A percentile compares a stretch with the other conserved stretches of the same genome.
Conservation (phyloP, 2,113 vertebrate species). For the Hiodon alosoides region DNA sequence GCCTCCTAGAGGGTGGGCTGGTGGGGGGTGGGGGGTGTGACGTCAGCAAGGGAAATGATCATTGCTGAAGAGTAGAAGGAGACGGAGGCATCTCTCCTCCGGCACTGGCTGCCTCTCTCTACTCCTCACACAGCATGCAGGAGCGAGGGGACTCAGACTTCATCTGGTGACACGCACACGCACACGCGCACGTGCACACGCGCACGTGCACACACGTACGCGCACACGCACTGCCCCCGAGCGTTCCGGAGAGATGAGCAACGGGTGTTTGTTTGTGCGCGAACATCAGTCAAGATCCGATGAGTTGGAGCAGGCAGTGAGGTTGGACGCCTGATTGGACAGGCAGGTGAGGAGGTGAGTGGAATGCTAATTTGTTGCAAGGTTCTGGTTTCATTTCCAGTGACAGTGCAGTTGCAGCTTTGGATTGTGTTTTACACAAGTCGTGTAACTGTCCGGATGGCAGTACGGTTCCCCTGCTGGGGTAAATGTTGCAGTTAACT, state of each 20-base stretch:
- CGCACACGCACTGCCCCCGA: constrained; percentile 28
- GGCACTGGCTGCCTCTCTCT: constrained; percentile 20
- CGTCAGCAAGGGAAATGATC: constrained; percentile 50
- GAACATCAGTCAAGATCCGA: constrained; percentile 23
- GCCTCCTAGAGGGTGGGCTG: constrained; percentile 9
- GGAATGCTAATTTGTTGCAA: constrained; percentile 30
- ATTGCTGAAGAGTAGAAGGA: constrained; percentile 44
- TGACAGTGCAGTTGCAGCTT: constrained; percentile 3
- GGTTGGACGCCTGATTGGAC: constrained; percentile 29
- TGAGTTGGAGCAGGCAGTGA: not conserved
- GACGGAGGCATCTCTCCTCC: constrained; percentile 26
- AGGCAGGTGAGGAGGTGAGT: constrained; percentile 50
- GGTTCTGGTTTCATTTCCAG: constrained; percentile 5
- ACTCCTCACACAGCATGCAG: constrained; percentile 15
- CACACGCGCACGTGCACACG: constrained; percentile 21
- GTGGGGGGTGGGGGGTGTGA: constrained; percentile 8
- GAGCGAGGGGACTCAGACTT: constrained; percentile 13
- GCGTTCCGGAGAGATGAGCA: not conserved
- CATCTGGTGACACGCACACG: constrained; percentile 9
- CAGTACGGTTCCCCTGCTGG: not conserved
- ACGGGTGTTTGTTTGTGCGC: not conserved
- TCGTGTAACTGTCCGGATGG: not conserved
- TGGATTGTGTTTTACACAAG: constrained; percentile 16
- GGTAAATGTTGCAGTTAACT: constrained; percentile 15
- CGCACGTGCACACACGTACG: constrained; percentile 22